Conservation (phyloP, 2,797 vertebrate genomes). For the Melanotaenia parkinsoni region DNA sequence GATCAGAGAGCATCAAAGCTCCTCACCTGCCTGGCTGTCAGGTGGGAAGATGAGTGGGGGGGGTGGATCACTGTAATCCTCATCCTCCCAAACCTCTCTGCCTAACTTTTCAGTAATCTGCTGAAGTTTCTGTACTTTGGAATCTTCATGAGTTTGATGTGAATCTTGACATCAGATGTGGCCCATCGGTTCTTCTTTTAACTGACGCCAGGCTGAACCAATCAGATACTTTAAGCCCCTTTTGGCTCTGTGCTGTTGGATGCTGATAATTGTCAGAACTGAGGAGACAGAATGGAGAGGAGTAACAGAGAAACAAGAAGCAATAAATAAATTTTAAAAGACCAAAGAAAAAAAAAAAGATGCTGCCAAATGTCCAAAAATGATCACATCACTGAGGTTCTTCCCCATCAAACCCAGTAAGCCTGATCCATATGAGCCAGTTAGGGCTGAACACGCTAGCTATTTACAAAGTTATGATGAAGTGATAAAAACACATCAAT, state of each 20-base stretch:
- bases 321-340: too few relatives aligned
- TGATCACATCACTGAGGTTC: not conserved
- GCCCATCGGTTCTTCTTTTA: too few relatives aligned
- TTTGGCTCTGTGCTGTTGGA: too few relatives aligned
- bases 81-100: conserved; percentile 47
- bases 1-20: conserved; percentile 68
- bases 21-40: conserved; percentile 60
- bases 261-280: too few relatives aligned
- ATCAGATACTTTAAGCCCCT: too few relatives aligned
- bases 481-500: too few relatives aligned
- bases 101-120: conserved; percentile 42
- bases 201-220: too few relatives aligned
- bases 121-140: conserved; percentile 26
- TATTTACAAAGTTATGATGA: not conserved
- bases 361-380: not conserved
- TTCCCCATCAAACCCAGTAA: too few relatives aligned
- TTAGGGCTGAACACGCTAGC: not conserved
- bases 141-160: conserved; percentile 27
- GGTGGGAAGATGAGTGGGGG: conserved; percentile 45
- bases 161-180: conserved; percentile 1
- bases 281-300: too few relatives aligned
- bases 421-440: too few relatives aligned
- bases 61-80: conserved; percentile 60
- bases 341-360: too few relatives aligned
- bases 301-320: too few relatives aligned